Evolutionary conservation across 2,113 vertebrate genomes (phyloP), one percentile per base, ranked within the genome.

Genomic region (Ictalurus punctatus): DNA sequence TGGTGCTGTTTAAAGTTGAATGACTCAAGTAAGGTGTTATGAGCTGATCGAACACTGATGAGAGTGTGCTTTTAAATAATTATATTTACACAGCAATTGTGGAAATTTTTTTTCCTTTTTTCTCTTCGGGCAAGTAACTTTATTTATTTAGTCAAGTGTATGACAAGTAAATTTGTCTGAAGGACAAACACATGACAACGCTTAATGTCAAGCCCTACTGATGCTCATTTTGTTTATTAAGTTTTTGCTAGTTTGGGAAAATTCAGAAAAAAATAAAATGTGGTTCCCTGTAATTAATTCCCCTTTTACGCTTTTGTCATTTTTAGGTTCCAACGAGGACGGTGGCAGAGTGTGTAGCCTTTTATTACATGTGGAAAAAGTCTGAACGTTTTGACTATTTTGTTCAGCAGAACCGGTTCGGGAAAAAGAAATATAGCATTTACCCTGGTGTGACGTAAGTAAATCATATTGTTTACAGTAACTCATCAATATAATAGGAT

Each of bases 341-440:
- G 2, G 98, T 99, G 87, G 97, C 98, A 61, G 98, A 99, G 92
- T 99, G 98, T 93, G 98, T 99, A 44, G 97, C 98, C 9, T 99
- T 99, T 94, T 99, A 99, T 91, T 99, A 99, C 91, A 98, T 98
- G 97, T 99, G 98, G 98, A 99, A 99, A 23, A 99, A 99, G 93
- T 99, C 98, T 0, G 98, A 99, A 93, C 97, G 98, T 69, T 98
- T 99, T 2, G 98, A 99, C 94, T 96, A 97, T 91, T 99, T 99
- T 91, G 98, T 98, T 90, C 98, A 99, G 91, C 98, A 99, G 94
- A 99, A 98, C 91, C 96, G 97, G 82, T 99, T 99, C 91, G 97
- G 98, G 89, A 99, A 99, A 95, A 99, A 99, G 94, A 97, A 97
- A 84, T 99, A 98, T 0, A 98, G 97, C 94, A 98, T 98, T 95